Evolutionary conservation across 2,888 invertebrate species (phyloP).

Genomic region (Eristalinus aeneus): DNA sequence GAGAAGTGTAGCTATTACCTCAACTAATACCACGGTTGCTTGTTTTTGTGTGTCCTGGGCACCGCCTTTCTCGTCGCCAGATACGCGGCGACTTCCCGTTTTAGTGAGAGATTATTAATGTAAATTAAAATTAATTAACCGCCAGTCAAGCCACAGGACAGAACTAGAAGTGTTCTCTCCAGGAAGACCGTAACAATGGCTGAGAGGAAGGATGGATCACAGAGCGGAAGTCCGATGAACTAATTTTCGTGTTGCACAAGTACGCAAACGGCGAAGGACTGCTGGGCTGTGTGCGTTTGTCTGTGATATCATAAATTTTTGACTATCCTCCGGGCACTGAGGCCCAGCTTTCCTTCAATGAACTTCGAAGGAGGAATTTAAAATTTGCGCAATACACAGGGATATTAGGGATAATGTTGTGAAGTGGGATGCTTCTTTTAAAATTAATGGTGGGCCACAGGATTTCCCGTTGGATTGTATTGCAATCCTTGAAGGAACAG

Average conservation of each 20-base stretch:
- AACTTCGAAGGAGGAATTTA: not conserved
- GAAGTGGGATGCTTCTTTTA: too few relatives aligned
- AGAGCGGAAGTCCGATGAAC: conserved; percentile 53
- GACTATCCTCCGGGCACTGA: not conserved
- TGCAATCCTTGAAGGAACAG: too few relatives aligned
- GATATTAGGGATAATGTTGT: too few relatives aligned
- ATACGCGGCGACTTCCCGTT: conserved; percentile 31
- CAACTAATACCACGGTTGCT: conserved; percentile 55
- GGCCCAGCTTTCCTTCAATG: not conserved
- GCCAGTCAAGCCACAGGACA: conserved; percentile 2
- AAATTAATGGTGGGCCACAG: too few relatives aligned
- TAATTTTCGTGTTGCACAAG: conserved; percentile 23
- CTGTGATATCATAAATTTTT: not conserved
- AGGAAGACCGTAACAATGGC: conserved; percentile 45
- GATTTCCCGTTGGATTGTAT: too few relatives aligned
- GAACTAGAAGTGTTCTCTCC: not conserved
- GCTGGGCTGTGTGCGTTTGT: not conserved
- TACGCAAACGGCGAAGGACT: not conserved
- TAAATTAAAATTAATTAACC: conserved; percentile 69
- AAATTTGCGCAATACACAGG: not conserved
- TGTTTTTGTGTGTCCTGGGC: conserved; percentile 36
- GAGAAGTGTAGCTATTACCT: conserved; percentile 66
- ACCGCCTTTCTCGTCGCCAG: conserved; percentile 23
- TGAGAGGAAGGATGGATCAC: conserved; percentile 47
- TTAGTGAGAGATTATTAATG: conserved; percentile 62